A percentile compares a stretch with the other conserved stretches of the same genome.
phyloP scores from a whole-genome alignment of 2,888 invertebrate species.

The Tetragnatha montana region DNA sequence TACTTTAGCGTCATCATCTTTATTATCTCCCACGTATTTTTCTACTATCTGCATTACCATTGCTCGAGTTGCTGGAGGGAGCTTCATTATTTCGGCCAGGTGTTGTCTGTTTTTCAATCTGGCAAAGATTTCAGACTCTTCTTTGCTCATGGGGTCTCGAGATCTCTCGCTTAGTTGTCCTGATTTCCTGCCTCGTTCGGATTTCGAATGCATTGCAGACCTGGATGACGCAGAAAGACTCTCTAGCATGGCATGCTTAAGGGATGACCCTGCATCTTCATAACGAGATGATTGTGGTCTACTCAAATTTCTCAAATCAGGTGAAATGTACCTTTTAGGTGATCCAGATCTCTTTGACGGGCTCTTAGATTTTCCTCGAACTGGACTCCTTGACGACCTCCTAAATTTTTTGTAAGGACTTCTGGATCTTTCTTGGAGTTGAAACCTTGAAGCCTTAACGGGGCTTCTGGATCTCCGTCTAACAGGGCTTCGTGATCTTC shows the following conservation, averaged over 20 bases:
- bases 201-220: not conserved
- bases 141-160: constrained; percentile 62
- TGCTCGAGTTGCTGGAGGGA: constrained; percentile 30
- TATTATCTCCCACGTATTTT: constrained; percentile 28
- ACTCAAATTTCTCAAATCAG: not conserved
- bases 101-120: not conserved
- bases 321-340: constrained; percentile 18
- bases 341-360: not conserved
- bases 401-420: constrained; percentile 19
- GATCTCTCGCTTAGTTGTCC: constrained; percentile 11
- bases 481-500: constrained; percentile 27
- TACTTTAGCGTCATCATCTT: constrained; percentile 32
- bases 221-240: not conserved
- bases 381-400: constrained; percentile 25
- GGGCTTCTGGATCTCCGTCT: constrained; percentile 40
- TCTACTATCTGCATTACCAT: constrained; percentile 36
- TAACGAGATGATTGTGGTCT: not conserved
- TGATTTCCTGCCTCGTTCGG: not conserved
- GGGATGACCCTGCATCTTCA: not conserved
- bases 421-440: constrained; percentile 12
- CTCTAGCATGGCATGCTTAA: not conserved
- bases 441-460: not conserved
- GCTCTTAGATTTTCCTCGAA: constrained; percentile 1
- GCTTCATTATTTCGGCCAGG: constrained; percentile 21
- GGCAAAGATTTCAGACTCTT: constrained; percentile 60